Conservation (phyloP, 2,888 invertebrate genomes). For the Calliphora vomitoria region DNA sequence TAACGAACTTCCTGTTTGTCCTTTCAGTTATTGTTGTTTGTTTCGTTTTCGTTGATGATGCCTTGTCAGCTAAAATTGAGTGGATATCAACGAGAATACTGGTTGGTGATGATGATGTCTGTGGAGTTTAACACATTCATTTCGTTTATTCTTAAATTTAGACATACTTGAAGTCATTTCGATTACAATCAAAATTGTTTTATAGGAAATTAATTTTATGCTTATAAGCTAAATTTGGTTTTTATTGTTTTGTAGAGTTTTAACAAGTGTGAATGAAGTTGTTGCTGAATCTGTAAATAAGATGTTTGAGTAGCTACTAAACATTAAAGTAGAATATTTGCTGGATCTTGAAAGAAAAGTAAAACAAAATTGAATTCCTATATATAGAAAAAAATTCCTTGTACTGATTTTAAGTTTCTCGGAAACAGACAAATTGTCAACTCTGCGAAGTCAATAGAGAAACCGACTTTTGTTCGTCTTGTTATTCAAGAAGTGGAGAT, state of each 20-base stretch:
- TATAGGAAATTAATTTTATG: conserved; percentile 38
- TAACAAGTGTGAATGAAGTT: background rate
- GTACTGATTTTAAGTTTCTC: too few species aligned
- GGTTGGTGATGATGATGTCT: conserved; percentile 19
- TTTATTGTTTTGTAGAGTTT: conserved; percentile 2
- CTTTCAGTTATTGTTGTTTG: conserved; percentile 17
- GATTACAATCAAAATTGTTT: conserved; percentile 68
- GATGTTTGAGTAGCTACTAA: background rate
- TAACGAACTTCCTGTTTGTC: conserved; percentile 76
- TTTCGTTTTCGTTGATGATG: conserved; percentile 33
- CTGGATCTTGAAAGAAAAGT: too few species aligned
- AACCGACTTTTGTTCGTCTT: too few species aligned
- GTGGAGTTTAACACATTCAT: conserved; percentile 13
- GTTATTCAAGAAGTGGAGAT: too few species aligned
- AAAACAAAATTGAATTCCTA: too few species aligned
- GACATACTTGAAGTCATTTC: conserved; percentile 43
- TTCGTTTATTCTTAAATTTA: conserved; percentile 24
- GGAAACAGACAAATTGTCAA: too few species aligned
- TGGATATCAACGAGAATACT: conserved; percentile 50
- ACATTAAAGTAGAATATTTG: background rate
- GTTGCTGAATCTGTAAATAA: background rate
- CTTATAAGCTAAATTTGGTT: background rate
- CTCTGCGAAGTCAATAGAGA: too few species aligned
- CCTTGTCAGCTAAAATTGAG: conserved; percentile 73
- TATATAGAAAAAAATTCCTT: too few species aligned